Evolutionary conservation across 1,140 invertebrate species (phyloP).

Genomic region (Brachionus rubens): DNA sequence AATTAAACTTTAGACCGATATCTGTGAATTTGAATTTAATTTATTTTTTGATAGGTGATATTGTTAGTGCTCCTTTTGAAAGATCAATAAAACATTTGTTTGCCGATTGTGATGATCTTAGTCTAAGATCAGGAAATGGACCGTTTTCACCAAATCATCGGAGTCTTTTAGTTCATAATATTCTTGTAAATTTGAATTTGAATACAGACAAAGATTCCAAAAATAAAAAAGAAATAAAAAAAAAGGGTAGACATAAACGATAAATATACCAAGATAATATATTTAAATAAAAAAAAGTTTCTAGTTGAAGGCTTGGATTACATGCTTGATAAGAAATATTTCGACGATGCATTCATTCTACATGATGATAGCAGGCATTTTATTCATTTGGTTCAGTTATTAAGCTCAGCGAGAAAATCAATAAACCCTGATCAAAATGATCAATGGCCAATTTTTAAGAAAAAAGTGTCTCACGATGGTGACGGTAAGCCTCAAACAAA

Average conservation of each 20-base stretch:
- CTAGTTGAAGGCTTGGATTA: background rate
- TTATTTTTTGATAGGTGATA: background rate
- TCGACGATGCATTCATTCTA: slow-evolving; percentile 41
- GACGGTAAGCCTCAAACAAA: background rate
- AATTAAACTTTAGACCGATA: background rate
- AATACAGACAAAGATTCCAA: background rate
- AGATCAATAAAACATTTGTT: background rate
- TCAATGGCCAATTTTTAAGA: background rate
- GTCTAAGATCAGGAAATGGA: background rate
- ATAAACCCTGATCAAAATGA: background rate
- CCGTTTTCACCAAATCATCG: slow-evolving; percentile 3
- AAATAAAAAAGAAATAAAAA: background rate
- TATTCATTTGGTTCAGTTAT: background rate
- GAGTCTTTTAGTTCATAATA: background rate
- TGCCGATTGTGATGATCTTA: slow-evolving; percentile 1
- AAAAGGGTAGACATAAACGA: too few species aligned
- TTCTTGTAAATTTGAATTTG: background rate
- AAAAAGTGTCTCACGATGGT: slow-evolving; percentile 2
- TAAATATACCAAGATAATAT: background rate
- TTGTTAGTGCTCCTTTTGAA: background rate
- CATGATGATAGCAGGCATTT: slow-evolving; percentile 30
- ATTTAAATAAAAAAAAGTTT: background rate
- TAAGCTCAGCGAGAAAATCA: background rate
- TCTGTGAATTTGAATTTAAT: background rate
- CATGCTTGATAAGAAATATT: slow-evolving; percentile 24